Conservation (phyloP, 2,888 invertebrate genomes). For the Melangyna quadrimaculata region DNA sequence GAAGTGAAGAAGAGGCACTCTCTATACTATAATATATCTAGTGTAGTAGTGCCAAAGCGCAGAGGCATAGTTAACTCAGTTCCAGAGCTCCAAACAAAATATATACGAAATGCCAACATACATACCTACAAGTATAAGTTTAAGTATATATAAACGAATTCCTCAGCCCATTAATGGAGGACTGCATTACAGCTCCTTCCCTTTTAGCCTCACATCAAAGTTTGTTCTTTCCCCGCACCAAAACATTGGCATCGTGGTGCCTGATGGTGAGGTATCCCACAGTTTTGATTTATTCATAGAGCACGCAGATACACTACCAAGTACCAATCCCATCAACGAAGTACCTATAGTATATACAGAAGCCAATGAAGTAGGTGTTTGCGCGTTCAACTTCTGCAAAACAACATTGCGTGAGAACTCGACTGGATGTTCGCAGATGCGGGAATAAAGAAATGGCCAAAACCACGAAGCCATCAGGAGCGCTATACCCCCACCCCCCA, state of each 20-base stretch:
- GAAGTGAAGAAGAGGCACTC: constrained; percentile 39
- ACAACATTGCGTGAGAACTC: constrained; percentile 60
- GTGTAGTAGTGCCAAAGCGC: not conserved
- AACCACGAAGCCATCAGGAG: constrained; percentile 20
- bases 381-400: constrained; percentile 42
- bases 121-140: too few relatives aligned
- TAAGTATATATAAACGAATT: constrained; percentile 51
- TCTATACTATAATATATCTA: not conserved
- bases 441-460: constrained; percentile 20
- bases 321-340: constrained; percentile 17
- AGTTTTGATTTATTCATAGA: constrained; percentile 71
- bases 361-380: constrained; percentile 69
- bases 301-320: constrained; percentile 57
- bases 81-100: not conserved
- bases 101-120: constrained; percentile 12
- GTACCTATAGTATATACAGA: too few relatives aligned
- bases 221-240: not conserved
- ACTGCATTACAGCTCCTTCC: constrained; percentile 55
- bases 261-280: constrained; percentile 34
- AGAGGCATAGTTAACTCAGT: constrained; percentile 15
- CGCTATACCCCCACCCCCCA: too few relatives aligned
- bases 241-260: not conserved
- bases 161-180: constrained; percentile 68
- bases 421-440: not conserved
- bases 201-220: not conserved